Percentiles rank a stretch among this genome's conserved stretches.
Conservation (phyloP, 2,797 vertebrate species). For the Onychomys arenicola region DNA sequence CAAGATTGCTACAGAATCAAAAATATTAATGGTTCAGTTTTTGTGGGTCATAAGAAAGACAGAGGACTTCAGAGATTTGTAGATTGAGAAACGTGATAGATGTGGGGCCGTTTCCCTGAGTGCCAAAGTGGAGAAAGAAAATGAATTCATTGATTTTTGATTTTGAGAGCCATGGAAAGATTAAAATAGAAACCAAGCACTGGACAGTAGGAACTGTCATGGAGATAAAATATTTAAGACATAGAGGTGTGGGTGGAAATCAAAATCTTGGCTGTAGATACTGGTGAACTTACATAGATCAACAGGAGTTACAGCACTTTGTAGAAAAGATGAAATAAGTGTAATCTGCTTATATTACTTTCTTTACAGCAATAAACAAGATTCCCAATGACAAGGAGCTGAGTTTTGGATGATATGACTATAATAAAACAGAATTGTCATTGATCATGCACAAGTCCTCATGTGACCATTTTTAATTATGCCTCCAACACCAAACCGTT, state of each 20-base stretch:
- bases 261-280: neutral
- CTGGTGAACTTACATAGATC: too few species aligned
- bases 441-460: neutral
- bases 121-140: neutral
- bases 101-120: neutral
- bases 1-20: neutral
- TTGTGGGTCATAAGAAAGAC: neutral
- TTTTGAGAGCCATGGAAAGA: neutral
- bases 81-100: neutral
- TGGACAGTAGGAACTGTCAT: neutral
- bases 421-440: neutral
- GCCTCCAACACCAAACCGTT: too few species aligned
- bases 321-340: neutral
- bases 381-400: neutral
- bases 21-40: neutral
- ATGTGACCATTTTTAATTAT: neutral
- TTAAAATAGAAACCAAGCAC: neutral
- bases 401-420: neutral
- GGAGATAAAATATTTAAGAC: neutral
- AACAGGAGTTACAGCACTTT: neutral
- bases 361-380: neutral
- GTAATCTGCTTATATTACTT: neutral
- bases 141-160: neutral
- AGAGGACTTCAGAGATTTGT: neutral
- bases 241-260: neutral